Evolutionary conservation across 2,113 vertebrate genomes (phyloP).

Genomic region (mouse (Mus musculus)): DNA sequence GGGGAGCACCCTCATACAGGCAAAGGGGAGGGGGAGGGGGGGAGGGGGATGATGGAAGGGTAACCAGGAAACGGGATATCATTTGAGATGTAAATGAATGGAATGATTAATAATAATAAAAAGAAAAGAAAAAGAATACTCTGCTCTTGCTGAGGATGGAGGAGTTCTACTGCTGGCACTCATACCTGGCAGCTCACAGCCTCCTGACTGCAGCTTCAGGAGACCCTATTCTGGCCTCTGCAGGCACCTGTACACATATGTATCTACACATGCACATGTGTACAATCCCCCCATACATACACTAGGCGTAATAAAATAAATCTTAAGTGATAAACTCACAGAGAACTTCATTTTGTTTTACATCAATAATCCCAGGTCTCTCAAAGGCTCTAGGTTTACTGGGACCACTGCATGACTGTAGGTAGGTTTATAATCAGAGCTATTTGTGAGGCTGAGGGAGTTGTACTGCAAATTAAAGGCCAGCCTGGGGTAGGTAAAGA

Average conservation of each 20-base stretch:
- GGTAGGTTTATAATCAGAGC: background rate
- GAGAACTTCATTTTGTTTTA: background rate
- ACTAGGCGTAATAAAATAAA: background rate
- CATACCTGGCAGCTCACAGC: background rate
- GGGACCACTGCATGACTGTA: too few species aligned
- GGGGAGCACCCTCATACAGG: too few species aligned
- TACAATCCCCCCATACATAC: background rate
- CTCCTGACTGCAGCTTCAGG: background rate
- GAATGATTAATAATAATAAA: too few species aligned
- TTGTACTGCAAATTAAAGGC: background rate
- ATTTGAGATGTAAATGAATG: too few species aligned
- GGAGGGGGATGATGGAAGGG: too few species aligned
- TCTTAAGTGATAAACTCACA: background rate
- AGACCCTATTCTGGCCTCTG: background rate
- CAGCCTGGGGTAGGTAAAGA: background rate
- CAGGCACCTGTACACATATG: background rate
- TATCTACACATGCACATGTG: background rate
- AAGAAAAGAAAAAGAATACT: too few species aligned
- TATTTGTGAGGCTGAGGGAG: background rate
- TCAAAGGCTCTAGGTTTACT: background rate
- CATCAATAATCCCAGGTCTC: fast-evolving
- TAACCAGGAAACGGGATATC: too few species aligned
- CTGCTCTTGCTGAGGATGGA: background rate
- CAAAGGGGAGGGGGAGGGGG: too few species aligned
- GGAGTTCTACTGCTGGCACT: background rate